Percentiles rank a stretch among this genome's conserved stretches.
Evolutionary conservation across 2,888 invertebrate species (phyloP).

Genomic region (Lasioglossum vierecki): DNA sequence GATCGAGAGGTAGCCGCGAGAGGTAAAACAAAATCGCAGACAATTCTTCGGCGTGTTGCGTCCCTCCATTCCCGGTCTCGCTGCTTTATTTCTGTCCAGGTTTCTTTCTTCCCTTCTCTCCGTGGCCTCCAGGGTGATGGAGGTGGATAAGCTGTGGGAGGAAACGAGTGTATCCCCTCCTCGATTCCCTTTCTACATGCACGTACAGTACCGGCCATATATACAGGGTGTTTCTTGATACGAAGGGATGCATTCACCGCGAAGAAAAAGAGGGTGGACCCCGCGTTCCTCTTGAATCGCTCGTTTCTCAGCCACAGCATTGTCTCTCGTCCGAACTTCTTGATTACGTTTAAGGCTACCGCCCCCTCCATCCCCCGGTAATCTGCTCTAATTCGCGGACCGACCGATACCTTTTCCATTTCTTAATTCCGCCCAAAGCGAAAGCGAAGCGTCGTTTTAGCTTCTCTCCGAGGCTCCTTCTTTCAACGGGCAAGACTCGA

Average conservation of each 20-base stretch:
- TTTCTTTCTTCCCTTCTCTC: slow-evolving; percentile 59
- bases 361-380: neutral
- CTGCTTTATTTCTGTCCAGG: slow-evolving; percentile 61
- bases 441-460: neutral
- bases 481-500: neutral
- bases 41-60: slow-evolving; percentile 80
- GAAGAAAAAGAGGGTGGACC: neutral
- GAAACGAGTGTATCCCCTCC: slow-evolving; percentile 65
- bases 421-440: slow-evolving; percentile 3
- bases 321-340: neutral
- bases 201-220: slow-evolving; percentile 48
- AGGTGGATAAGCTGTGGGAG: slow-evolving; percentile 79
- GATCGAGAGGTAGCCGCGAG: slow-evolving; percentile 79
- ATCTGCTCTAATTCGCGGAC: neutral
- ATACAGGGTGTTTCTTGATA: slow-evolving; percentile 50
- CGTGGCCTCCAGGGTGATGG: slow-evolving; percentile 77
- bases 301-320: neutral
- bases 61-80: slow-evolving; percentile 56
- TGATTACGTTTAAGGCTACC: slow-evolving; percentile 1
- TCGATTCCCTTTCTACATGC: slow-evolving; percentile 57
- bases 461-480: neutral
- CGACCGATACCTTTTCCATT: slow-evolving; percentile 6
- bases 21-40: slow-evolving; percentile 82
- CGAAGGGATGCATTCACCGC: slow-evolving; percentile 13
- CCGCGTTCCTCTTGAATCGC: neutral